Base-by-base conservation (phyloP, 2,888 invertebrate genomes). In the Parnassius glacialis region DNA sequence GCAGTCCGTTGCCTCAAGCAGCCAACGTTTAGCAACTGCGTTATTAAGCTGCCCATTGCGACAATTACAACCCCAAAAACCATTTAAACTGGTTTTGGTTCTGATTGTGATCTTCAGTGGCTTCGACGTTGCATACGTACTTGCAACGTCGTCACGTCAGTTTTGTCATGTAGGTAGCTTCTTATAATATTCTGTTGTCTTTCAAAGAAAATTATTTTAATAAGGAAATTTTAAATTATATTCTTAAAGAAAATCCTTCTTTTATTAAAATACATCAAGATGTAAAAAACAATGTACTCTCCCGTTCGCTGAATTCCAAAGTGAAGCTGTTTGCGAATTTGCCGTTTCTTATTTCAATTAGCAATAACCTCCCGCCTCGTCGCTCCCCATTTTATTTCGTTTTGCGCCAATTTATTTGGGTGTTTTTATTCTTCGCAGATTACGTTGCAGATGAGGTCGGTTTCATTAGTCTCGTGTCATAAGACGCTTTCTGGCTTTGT, bases 311-410 rank as follows among this genome's bases (percentile, higher is more conserved):
- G 13, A 48, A 13, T 48, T 48, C 52, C 47, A 52, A 48, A 52
- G 61, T 57, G 47, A 52, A 57, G 57, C 57, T 53, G 53, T 62
- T 62, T 53, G 52, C 48, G 47, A 50, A 62, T 62, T 57, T 57
- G 53, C 62, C 43, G 53, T 57, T 53, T 57, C 53, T 62, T 62
- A 62, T 62, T 57, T 57, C 62, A 62, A 57, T 62, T 57, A 62
- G 62, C n/a, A 57, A 53, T 57, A 57, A 62, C 62, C 62, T 62
- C 43, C 52, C 57, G 52, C 53, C 62, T 61, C 47, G n/a, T n/a
- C 48, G 48, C 53, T 53, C 48, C 53, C 56, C 52, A 16, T 57
- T 61, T 62, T 57, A 48, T 62, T 50, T 50, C 56, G 60, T 54
- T 16, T 53, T 51, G 34, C 53, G 43, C 57, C 48, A 53, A 57